Base-by-base conservation (phyloP, 2,113 vertebrate genomes). In the Mormyrus lacerda region DNA sequence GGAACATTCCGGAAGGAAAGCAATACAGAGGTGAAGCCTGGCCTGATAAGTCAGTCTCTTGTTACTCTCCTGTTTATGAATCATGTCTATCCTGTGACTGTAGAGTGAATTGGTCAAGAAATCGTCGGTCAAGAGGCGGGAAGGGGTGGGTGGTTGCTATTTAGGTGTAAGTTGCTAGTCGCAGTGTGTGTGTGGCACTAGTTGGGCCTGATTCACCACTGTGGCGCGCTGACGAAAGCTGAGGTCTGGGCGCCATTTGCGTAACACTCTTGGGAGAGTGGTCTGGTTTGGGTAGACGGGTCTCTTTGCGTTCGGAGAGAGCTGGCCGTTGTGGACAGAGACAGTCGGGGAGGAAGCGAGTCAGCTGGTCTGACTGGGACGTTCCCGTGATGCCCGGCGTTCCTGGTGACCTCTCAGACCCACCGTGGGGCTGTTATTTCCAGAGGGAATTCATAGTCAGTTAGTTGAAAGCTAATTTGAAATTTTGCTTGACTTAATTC, bases 1-100 rank as follows among this genome's bases (percentile, higher is more conserved):
- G 45, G 87, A 88, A 76, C 27, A 31, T 88, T 88, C 65, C 27
- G 42, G 87, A 88, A 88, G 45, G 44, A 88, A 76, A 88, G 45
- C n/a, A 10, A 69, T n/a, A 44, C 31, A 50, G 47, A 79, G 45
- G 87, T 79, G 47, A 79, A 48, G 44, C 24, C 61, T 48, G 65
- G n/a, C 0, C 45, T 51, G 21, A 15, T 61, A 45, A 15, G 44
- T 42, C 31, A 4, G n/a, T 85, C 42, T 85, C 45, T 86, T n/a
- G 24, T 86, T 51, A 27, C 47, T 31, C 39, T 48, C 42, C 8
- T 47, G 42, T 44, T 10, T 48, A 13, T 48, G 82, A 85, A 47
- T 27, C 83, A 47, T 48, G 83, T 47, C n/a, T 50, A 21, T 50
- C 44, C 83, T n/a, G n/a, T 50, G 47, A 48, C 44, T 27, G 47